phyloP scores from a whole-genome alignment of 1,140 invertebrate species.

The Spodoptera frugiperda region DNA sequence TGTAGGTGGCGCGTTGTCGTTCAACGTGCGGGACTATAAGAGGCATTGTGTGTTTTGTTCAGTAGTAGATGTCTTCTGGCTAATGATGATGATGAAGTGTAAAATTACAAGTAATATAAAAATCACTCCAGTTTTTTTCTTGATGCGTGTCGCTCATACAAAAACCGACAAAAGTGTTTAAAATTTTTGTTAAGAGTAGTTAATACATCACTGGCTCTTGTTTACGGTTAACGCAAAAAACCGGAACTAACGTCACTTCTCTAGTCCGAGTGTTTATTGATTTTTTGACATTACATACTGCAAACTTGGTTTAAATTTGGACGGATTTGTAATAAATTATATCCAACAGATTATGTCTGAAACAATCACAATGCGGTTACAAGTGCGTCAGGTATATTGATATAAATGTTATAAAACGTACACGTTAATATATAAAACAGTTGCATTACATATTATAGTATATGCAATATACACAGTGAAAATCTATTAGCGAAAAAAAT shows the following conservation, averaged over 20 bases:
- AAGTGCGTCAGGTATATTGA: slow-evolving; percentile 53
- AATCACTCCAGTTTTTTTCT: background rate
- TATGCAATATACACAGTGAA: slow-evolving; percentile 7
- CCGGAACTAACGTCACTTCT: slow-evolving; percentile 2
- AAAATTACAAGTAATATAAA: too few species aligned
- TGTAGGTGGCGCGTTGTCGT: too few species aligned
- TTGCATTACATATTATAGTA: background rate
- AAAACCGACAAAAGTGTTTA: too few species aligned
- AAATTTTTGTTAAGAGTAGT: too few species aligned
- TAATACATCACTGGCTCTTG: background rate
- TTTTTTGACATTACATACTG: slow-evolving; percentile 65
- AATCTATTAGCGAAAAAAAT: slow-evolving; percentile 31
- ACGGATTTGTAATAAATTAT: slow-evolving; percentile 30
- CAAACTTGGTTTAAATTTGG: slow-evolving; percentile 48
- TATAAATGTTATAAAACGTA: slow-evolving; percentile 12
- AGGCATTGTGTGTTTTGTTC: too few species aligned
- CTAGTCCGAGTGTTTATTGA: slow-evolving; percentile 61
- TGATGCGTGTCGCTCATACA: too few species aligned
- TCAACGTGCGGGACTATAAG: too few species aligned
- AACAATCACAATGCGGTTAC: slow-evolving; percentile 47
- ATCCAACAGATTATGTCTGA: slow-evolving; percentile 2
- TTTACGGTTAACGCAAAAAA: background rate
- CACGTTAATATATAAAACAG: background rate
- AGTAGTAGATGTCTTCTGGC: too few species aligned
- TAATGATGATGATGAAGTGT: too few species aligned